phyloP scores from a whole-genome alignment of 2,797 vertebrate species.

The Gymnodraco acuticeps region DNA sequence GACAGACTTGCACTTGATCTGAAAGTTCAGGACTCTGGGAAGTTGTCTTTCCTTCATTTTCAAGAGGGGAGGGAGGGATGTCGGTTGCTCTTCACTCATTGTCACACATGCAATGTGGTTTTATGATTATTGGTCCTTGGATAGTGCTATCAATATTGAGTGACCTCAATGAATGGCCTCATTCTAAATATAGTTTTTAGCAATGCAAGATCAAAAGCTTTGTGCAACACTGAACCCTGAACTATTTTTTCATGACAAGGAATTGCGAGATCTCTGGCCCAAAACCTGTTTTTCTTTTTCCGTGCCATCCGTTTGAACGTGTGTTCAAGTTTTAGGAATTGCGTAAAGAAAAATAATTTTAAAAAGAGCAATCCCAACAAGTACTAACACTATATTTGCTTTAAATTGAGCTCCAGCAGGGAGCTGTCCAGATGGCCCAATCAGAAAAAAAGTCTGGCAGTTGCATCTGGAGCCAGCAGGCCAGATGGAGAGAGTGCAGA shows the following conservation, averaged over 20 bases:
- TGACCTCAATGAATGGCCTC: conserved; percentile 62
- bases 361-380: conserved; percentile 60
- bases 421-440: conserved; percentile 79
- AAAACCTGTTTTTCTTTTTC: conserved; percentile 63
- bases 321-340: conserved; percentile 62
- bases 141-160: conserved; percentile 30
- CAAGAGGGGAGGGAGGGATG: neutral
- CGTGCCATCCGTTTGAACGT: conserved; percentile 73
- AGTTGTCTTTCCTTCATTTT: neutral
- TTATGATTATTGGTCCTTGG: conserved; percentile 11
- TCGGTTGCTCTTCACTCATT: conserved; percentile 12
- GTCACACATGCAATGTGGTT: conserved; percentile 5
- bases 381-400: conserved; percentile 75
- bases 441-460: conserved; percentile 75
- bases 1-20: neutral
- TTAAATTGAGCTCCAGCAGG: conserved; percentile 71
- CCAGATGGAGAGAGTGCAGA: conserved; percentile 81
- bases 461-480: conserved; percentile 83
- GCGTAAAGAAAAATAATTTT: conserved; percentile 43
- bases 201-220: conserved; percentile 46
- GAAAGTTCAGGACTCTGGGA: conserved; percentile 16
- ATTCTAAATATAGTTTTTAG: conserved; percentile 60
- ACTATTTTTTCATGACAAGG: conserved; percentile 51
- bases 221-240: conserved; percentile 35
- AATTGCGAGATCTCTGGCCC: conserved; percentile 48